Evolutionary conservation across 2,888 invertebrate species (phyloP), one percentile per base, ranked within the genome.

Genomic region (Trichopria drosophilae): DNA sequence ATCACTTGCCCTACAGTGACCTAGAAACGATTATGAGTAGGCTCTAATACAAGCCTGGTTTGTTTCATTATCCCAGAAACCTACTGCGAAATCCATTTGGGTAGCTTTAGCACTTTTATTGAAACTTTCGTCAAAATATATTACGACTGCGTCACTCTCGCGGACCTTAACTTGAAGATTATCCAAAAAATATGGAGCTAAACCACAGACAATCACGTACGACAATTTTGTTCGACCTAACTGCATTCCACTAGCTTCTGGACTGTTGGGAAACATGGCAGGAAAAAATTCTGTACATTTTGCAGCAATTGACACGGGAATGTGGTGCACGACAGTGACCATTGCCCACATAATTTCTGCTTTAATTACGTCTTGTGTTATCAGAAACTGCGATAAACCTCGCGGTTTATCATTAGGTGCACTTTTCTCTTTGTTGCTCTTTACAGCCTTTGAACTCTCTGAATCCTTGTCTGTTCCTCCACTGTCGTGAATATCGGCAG

Each of bases 1-100:
- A 15, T 58, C 52, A 53, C 42, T 53, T 24, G 37, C 26, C 39
- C 31, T 50, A 58, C 48, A 51, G 48, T 55, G 49, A 13, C 15
- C 15, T 29, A 29, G 9, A 29, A 29, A 29, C 5, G 29, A 12
- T 4, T 12, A 29, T 13, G 5, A 6, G 23, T 32, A 23, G 32
- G 19, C 4, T 31, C 7, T 31, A 31, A 15, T 35, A 16, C 18
- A 35, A 45, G 34, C 6, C 15, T 24, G 19, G 6, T 15, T n/a
- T 10, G 12, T 16, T n/a, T 23, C 19, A 13, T 36, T 28, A 5
- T 18, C 13, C 49, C 49, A 49, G 23, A 49, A 49, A 10, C 42
- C 29, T 18, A 49, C 24, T 7, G 19, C 26, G 2, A 49, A 18
- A 22, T 49, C 49, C 49, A 49, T 42, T 26, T 49, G 49, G 4